Percentiles rank a stretch among this genome's conserved stretches.
Conservation (phyloP, 2,797 vertebrate genomes). For the Channa striata region DNA sequence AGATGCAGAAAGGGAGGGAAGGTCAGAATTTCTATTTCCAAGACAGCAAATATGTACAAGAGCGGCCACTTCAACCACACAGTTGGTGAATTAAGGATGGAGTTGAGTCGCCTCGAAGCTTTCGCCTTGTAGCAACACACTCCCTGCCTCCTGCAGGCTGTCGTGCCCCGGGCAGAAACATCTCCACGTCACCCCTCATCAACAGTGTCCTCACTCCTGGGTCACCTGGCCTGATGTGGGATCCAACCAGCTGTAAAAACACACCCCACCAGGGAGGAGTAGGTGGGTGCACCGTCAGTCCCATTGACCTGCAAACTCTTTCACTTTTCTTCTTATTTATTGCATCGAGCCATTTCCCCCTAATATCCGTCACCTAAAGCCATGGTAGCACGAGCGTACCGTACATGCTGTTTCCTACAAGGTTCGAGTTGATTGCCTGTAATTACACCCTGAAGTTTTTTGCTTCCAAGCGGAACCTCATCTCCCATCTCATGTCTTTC, state of each 20-base stretch:
- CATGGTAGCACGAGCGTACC: background rate
- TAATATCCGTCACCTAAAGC: constrained; percentile 4
- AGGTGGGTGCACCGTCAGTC: constrained; percentile 10
- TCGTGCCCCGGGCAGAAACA: constrained; percentile 58
- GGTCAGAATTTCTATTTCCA: constrained; percentile 14
- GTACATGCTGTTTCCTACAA: constrained; percentile 1
- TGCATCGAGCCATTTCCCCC: constrained; percentile 15
- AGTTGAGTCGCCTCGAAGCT: constrained; percentile 44
- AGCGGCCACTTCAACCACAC: background rate
- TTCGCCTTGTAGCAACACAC: constrained; percentile 42
- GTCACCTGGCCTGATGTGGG: constrained; percentile 14
- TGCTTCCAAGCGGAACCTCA: constrained; percentile 30
- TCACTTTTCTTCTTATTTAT: background rate
- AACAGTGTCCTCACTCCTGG: constrained; percentile 25
- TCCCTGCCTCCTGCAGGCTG: constrained; percentile 52
- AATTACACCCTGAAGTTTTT: constrained; percentile 41
- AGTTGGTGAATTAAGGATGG: constrained; percentile 8
- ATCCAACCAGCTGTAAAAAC: constrained; percentile 40
- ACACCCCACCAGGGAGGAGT: constrained; percentile 5
- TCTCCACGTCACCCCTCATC: constrained; percentile 42
- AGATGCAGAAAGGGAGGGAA: constrained; percentile 18
- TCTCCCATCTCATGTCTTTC: constrained; percentile 38
- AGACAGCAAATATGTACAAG: background rate
- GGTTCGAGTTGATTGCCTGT: constrained; percentile 27
- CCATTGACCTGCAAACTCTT: background rate